Evolutionary conservation across 2,888 invertebrate genomes (phyloP), one percentile per base, ranked within the genome.

Genomic region (Clanis bilineata): DNA sequence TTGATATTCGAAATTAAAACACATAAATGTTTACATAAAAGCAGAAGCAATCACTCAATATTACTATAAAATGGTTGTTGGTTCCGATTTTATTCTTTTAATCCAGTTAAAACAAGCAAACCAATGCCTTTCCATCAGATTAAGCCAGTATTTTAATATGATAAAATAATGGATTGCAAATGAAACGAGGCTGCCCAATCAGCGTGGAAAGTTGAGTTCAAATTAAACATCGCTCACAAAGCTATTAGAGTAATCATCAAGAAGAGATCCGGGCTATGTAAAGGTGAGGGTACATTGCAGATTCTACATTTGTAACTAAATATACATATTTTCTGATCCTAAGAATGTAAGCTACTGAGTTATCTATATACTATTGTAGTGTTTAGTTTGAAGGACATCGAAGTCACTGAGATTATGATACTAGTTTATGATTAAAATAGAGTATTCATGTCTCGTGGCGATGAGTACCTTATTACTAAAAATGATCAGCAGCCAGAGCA

Each of bases 151-250:
- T 51, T 51, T 51, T 9, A 51, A 51, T 51, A 51, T 18, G 18
- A 51, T 51, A 23, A 9, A 44, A 51, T 32, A 51, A 51, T 32
- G 28, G 51, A 51, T 32, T 51, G 28, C 18, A 32, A 51, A 51
- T 18, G 28, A 51, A 51, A 51, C 51, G 18, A 18, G 18, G 3
- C 28, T 18, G 28, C 28, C 51, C 51, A 51, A 51, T 51, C 51
- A 51, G 28, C 51, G 32, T 28, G 3, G 51, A 51, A 51, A 51
- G 51, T 51, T 18, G 47, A 47, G 51, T 51, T 10, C 18, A 51
- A 51, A 51, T 51, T 51, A 51, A 51, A 51, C 51, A 51, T 32
- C 51, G 51, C 28, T 51, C 18, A 51, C 51, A 51, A 51, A 51
- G 32, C 51, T 51, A 51, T 51, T 51, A 51, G 44, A 22, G 51